These are phyloP conservation scores for Dioctria rufipes DNA, from an alignment of 2,888 invertebrate species.

Conservation along the genomic window DNA sequence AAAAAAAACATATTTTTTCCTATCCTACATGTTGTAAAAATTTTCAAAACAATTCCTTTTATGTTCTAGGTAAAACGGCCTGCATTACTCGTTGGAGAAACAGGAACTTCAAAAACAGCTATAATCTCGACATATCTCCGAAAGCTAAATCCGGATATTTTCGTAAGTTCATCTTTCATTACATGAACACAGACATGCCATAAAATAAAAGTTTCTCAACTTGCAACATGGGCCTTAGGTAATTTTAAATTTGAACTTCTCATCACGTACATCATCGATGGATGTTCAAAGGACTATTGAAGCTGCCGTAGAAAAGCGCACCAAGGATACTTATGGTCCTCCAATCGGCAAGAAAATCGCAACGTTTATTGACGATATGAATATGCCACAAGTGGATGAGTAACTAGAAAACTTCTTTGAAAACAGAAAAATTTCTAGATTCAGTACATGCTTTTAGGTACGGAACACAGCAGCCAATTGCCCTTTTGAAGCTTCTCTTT, in stretches of 20 bases:
- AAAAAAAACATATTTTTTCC: too few relatives aligned
- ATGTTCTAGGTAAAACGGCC: slow-evolving; percentile 79
- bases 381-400: slow-evolving; percentile 86
- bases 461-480: slow-evolving; percentile 95
- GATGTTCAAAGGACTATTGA: slow-evolving; percentile 92
- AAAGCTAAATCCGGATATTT: slow-evolving; percentile 78
- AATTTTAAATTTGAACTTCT: slow-evolving; percentile 88
- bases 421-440: neutral
- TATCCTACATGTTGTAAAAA: too few relatives aligned
- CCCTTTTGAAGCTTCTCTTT: slow-evolving; percentile 89
- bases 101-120: slow-evolving; percentile 94
- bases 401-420: slow-evolving; percentile 60
- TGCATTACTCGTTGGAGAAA: slow-evolving; percentile 89
- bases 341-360: slow-evolving; percentile 91
- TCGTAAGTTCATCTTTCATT: slow-evolving; percentile 73
- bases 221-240: slow-evolving; percentile 18
- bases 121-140: slow-evolving; percentile 87
- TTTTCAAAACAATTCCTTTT: slow-evolving; percentile 21
- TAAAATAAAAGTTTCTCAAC: neutral
- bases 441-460: slow-evolving; percentile 71
- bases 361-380: slow-evolving; percentile 94
- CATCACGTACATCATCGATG: slow-evolving; percentile 90
- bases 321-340: slow-evolving; percentile 92
- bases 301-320: slow-evolving; percentile 89
- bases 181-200: neutral